Evolutionary conservation across 2,113 vertebrate species (phyloP).

Genomic region (Cyrtonyx montezumae): DNA sequence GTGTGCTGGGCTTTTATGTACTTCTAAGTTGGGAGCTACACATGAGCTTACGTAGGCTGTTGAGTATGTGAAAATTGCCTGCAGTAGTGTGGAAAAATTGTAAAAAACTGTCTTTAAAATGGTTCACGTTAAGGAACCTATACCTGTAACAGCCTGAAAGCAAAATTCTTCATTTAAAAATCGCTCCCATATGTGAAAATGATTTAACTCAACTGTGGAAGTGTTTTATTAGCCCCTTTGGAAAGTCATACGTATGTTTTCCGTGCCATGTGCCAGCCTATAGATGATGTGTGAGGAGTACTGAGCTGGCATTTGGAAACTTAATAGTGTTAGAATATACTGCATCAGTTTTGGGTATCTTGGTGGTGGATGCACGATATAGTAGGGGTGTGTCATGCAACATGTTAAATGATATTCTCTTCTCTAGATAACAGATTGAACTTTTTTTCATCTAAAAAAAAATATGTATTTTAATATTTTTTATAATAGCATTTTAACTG

Average conservation of each 20-base stretch:
- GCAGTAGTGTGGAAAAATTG: background rate
- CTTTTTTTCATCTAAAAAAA: background rate
- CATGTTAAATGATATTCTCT: background rate
- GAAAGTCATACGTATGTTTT: background rate
- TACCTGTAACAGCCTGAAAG: background rate
- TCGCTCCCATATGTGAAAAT: background rate
- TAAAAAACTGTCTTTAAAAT: background rate
- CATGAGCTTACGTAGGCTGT: background rate
- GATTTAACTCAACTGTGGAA: background rate
- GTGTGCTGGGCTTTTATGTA: background rate
- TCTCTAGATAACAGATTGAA: background rate
- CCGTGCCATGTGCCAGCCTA: background rate
- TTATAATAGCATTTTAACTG: background rate
- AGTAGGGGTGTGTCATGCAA: background rate
- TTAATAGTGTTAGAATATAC: background rate
- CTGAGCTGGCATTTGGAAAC: slow-evolving; percentile 7
- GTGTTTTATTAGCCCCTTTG: background rate
- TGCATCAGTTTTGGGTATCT: slow-evolving; percentile 7
- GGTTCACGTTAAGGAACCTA: background rate
- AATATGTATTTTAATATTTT: too few relatives aligned
- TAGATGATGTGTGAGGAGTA: background rate
- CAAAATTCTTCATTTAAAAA: background rate
- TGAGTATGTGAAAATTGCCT: background rate
- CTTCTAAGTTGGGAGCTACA: background rate
- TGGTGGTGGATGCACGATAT: rapidly evolving